Base-by-base conservation (phyloP, 2,113 vertebrate species). In the Ramphastos sulfuratus region DNA sequence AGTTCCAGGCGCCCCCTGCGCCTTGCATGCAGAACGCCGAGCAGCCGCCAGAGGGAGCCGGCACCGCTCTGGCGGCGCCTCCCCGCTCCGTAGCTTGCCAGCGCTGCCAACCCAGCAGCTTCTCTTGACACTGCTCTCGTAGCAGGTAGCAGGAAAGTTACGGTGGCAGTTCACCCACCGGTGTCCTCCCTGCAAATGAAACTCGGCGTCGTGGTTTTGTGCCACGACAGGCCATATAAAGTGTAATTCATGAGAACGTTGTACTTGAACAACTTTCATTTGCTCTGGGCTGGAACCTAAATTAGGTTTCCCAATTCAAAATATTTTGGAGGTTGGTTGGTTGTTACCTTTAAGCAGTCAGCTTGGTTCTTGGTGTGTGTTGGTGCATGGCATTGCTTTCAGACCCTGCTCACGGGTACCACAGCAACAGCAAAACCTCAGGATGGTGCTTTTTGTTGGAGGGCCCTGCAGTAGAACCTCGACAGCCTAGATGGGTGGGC, bases 1-100 rank as follows among this genome's bases (percentile, higher is more conserved):
- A 3, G 56, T n/a, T 14, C 7, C 2, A 16, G 0, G 10, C 4
- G 13, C 1, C 13, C 31, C 2, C 27, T 0, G 17, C 4, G 15
- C 42, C 14, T 7, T 27, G 0, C 23, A 42, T 6, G 74, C 30
- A 5, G 2, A 4, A 4, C 0, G 46, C 18, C 0, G 9, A 17
- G 2, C 4, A n/a, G 39, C 70, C 89, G 33, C 84, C 2, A 94
- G 84, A 56, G 84, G 80, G 88, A 56, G 88, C 80, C 7, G 5
- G 1, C 30, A 11, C 4, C 5, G 80, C 87, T 27, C 19, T 20
- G 7, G 24, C 60, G 0, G 37, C 20, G 25, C 9, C 15, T 30
- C 7, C 31, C 39, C 2, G n/a, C 52, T 27, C 17, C 71, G 42
- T 3, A 11, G 23, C 11, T 1, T 3, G 10, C 4, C 21, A 3